Evolutionary conservation across 1,140 invertebrate genomes (phyloP).

Genomic region (Acromyrmex heyeri): DNA sequence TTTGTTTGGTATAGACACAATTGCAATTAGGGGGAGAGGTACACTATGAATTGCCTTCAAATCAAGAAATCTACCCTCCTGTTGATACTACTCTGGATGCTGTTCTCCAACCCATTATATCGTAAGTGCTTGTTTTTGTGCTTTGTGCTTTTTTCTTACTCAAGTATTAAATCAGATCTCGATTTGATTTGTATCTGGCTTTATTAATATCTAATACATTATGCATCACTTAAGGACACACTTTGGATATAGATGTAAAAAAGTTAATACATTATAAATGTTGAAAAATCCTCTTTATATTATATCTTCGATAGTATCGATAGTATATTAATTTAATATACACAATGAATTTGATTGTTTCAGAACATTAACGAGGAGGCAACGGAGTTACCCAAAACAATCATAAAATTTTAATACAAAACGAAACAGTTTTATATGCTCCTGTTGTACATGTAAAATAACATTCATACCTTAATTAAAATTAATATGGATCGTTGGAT

Average conservation of each 20-base stretch:
- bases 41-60: constrained; percentile 85
- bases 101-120: constrained; percentile 86
- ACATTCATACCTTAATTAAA: constrained; percentile 83
- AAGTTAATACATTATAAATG: constrained; percentile 31
- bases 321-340: constrained; percentile 18
- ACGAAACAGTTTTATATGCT: constrained; percentile 77
- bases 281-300: constrained; percentile 18
- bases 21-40: constrained; percentile 85
- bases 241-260: constrained; percentile 26
- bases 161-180: constrained; percentile 45
- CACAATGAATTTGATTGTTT: constrained; percentile 72
- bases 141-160: constrained; percentile 62
- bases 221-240: constrained; percentile 16
- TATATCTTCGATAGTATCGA: not conserved
- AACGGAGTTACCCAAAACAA: constrained; percentile 83
- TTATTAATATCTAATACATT: constrained; percentile 71
- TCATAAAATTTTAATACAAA: constrained; percentile 77
- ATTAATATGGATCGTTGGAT: constrained; percentile 81
- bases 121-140: constrained; percentile 82
- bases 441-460: constrained; percentile 82
- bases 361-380: constrained; percentile 85
- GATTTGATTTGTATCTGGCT: constrained; percentile 46
- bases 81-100: constrained; percentile 85
- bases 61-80: constrained; percentile 84
- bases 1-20: constrained; percentile 85